phyloP scores from a whole-genome alignment of 2,113 vertebrate genomes.

The Acrocephalus arundinaceus region DNA sequence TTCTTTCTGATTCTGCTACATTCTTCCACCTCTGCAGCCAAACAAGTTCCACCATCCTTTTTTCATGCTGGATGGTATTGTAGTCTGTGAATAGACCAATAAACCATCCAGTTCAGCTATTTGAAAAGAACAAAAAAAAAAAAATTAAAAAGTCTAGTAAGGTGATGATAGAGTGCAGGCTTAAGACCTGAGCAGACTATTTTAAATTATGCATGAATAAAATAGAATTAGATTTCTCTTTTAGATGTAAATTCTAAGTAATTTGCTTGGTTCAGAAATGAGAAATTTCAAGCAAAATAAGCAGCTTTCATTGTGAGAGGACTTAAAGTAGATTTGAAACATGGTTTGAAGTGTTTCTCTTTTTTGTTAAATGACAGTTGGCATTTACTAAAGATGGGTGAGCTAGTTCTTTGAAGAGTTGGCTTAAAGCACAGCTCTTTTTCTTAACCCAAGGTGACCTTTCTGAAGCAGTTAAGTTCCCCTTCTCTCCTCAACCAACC shows the following conservation, averaged over 20 bases:
- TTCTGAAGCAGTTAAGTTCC: constrained; percentile 58
- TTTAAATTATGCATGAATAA: constrained; percentile 1
- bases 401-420: constrained; percentile 54
- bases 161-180: neutral
- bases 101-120: neutral
- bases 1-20: neutral
- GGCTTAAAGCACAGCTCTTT: constrained; percentile 46
- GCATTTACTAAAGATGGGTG: constrained; percentile 52
- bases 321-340: constrained; percentile 25
- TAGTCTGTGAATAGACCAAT: neutral
- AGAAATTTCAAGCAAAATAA: constrained; percentile 12
- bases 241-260: constrained; percentile 1
- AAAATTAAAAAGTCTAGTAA: neutral
- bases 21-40: neutral
- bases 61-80: neutral
- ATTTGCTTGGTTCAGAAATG: neutral
- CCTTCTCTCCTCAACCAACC: constrained; percentile 5
- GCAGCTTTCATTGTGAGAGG: constrained; percentile 7
- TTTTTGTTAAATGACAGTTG: constrained; percentile 36
- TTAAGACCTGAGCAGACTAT: neutral
- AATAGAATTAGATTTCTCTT: constrained; percentile 12
- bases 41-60: neutral
- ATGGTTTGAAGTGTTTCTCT: constrained; percentile 19
- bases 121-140: neutral
- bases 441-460: constrained; percentile 57